Base-by-base conservation (phyloP, 2,888 invertebrate species). In the Agriotes lineatus region DNA sequence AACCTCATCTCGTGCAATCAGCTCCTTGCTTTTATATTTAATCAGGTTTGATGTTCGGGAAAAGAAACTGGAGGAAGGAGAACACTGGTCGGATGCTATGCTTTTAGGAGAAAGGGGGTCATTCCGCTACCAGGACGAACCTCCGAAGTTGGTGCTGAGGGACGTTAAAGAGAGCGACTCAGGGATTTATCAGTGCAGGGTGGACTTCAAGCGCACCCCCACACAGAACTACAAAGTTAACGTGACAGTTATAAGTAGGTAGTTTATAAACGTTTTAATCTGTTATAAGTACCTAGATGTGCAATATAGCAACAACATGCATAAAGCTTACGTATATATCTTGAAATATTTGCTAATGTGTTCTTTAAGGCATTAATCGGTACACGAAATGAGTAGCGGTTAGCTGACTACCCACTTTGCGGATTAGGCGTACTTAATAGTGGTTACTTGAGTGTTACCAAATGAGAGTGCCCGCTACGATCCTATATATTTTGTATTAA, bases 121-220 rank as follows among this genome's bases (percentile, higher is more conserved):
- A 83, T 95, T 95, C 86, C 87, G 90, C 63, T 90, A 91, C 54
- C 88, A 90, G 45, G 91, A 91, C 30, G 88, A 88, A 30, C 93
- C 94, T 1, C 93, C 95, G 1, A 91, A 91, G 71, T 87, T 96
- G 73, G 90, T 90, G 74, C 87, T 95, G 67, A 91, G 93, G 81
- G 89, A 88, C 77, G 92, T 94, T 58, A 87, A 89, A 60, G 91
- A 92, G 71, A 86, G 87, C 37, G 96, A 96, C 81, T 92, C 91
- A 0, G 96, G 95, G 10, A 87, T 94, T 71, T 96, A 96, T 85
- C 88, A 95, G 70, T 96, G 96, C 85, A 87, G 96, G 67, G 95
- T 96, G 2, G 96, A 96, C 86, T 96, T 96, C 86, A 93, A 92
- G 82, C 92, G 93, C 82, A 93, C 94, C 9, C 96, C 95, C 0